Base-by-base conservation (phyloP, 2,113 vertebrate genomes). In the Hassar affinis region DNA sequence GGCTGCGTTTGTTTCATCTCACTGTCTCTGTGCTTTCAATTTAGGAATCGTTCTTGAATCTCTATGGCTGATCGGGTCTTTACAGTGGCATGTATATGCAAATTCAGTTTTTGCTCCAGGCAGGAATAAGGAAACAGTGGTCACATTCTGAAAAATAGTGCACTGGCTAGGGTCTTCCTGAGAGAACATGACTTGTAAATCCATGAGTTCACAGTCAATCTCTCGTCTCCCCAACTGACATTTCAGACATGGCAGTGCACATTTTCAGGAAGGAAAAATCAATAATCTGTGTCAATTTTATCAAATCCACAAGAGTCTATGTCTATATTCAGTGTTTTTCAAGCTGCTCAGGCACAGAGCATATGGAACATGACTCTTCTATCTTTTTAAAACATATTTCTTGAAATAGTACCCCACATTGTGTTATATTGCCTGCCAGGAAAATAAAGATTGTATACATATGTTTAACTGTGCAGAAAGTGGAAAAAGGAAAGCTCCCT, bases 241-340 rank as follows among this genome's bases (percentile, higher is more conserved):
- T 94, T 94, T 93, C 89, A 90, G 82, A 88, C 90, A 91, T 86
- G 87, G 89, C 91, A 91, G 90, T 93, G 89, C 88, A 90, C 91
- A 93, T 93, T 93, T 92, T 93, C 92, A 91, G 90, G 83, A 87
- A 92, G 91, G 91, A 86, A 90, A 94, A 95, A 74, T 94, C 93
- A 84, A 94, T 94, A 94, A 93, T 90, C 87, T 93, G 89, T 93
- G 93, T 93, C 92, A 93, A 94, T 92, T 92, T 91, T 91, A 92
- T 94, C 91, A 93, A 91, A 91, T 89, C 87, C 90, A 86, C 90
- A 88, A 86, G 90, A 89, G 91, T 51, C 77, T 69, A 54, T 78
- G 81, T 88, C 74, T 76, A 54, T 74, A 83, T 81, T 86, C 79
- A 76, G 57, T 75, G 80, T 86, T 86, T 88, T 89, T 84, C 88